Percentiles rank a stretch among this genome's conserved stretches.
Conservation (phyloP, 2,113 vertebrate genomes). For the Ibidorhyncha struthersii region DNA sequence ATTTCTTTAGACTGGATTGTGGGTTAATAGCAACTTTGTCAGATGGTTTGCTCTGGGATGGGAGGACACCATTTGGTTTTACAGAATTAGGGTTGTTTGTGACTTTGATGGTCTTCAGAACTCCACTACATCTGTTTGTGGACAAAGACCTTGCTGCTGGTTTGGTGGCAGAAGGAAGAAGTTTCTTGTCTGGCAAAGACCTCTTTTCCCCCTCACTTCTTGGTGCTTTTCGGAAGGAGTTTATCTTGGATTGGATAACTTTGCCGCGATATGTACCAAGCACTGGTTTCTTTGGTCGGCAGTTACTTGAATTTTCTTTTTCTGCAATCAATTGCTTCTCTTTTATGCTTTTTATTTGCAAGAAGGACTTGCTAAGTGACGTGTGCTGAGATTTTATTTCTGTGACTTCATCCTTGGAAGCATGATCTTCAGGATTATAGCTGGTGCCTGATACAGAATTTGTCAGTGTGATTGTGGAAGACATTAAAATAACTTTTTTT, state of each 20-base stretch:
- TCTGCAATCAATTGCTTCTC: conserved; percentile 66
- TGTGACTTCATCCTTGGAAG: conserved; percentile 1
- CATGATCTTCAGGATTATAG: background rate
- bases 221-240: conserved; percentile 85
- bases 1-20: background rate
- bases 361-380: conserved; percentile 74
- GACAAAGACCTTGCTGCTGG: background rate
- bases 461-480: conserved; percentile 4
- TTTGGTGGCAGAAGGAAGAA: background rate
- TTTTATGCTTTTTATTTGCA: conserved; percentile 69
- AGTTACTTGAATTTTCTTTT: conserved; percentile 46
- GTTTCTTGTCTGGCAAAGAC: conserved; percentile 23
- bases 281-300: conserved; percentile 71
- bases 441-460: background rate
- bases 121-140: background rate
- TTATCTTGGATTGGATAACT: conserved; percentile 88
- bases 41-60: conserved; percentile 62
- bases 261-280: conserved; percentile 88
- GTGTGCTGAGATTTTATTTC: conserved; percentile 23
- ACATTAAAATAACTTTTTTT: background rate
- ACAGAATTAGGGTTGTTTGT: background rate
- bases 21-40: conserved; percentile 25
- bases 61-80: background rate
- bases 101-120: background rate
- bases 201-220: background rate